Conservation (phyloP, 2,797 vertebrate species). For the Pangasius sanitwongsei region DNA sequence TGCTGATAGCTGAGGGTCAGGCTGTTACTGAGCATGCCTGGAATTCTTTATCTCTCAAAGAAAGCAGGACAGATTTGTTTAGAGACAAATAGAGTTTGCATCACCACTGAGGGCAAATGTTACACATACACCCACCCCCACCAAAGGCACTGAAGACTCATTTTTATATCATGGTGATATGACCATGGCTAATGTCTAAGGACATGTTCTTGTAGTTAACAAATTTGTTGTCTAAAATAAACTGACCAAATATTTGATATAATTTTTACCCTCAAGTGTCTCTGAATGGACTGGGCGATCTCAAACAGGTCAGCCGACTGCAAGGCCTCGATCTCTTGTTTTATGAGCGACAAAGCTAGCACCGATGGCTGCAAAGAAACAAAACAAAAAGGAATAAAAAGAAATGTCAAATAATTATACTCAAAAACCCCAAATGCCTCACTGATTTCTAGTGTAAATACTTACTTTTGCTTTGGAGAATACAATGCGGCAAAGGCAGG, state of each 20-base stretch:
- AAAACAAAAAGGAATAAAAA: constrained; percentile 21
- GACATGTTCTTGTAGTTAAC: background rate
- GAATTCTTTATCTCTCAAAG: constrained; percentile 15
- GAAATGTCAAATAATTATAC: background rate
- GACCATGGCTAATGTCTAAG: background rate
- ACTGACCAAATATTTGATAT: background rate
- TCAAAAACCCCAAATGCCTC: background rate
- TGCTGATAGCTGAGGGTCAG: background rate
- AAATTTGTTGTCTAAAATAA: background rate
- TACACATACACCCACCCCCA: background rate
- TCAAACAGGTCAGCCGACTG: constrained; percentile 88
- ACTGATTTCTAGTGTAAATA: constrained; percentile 23
- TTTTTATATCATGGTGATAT: background rate
- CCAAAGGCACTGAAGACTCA: background rate
- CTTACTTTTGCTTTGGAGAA: constrained; percentile 96
- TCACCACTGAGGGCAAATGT: background rate
- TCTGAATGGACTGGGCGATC: constrained; percentile 86
- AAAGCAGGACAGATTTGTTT: constrained; percentile 25
- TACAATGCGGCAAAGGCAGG: constrained; percentile 89
- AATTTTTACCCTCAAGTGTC: constrained; percentile 87
- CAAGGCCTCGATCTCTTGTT: constrained; percentile 86
- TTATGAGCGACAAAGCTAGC: constrained; percentile 91
- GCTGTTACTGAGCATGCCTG: constrained; percentile 25
- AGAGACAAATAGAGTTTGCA: background rate
- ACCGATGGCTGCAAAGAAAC: constrained; percentile 83